phyloP scores from a whole-genome alignment of 2,888 invertebrate genomes.

The Apeira syringaria region DNA sequence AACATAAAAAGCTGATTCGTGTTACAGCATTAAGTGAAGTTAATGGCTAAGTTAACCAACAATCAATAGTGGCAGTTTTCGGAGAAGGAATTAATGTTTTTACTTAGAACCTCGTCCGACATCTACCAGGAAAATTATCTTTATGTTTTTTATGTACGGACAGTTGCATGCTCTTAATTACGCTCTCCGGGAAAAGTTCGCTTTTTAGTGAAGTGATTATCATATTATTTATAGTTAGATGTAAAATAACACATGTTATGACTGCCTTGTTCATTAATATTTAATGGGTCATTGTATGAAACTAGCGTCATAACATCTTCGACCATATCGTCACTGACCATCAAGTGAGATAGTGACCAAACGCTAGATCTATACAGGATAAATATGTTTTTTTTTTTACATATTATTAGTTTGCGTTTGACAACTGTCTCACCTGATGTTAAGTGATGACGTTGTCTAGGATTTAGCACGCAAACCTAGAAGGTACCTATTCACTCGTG shows the following conservation, averaged over 20 bases:
- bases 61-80: constrained; percentile 51
- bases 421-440: too few relatives aligned
- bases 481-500: too few relatives aligned
- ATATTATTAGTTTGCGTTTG: too few relatives aligned
- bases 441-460: too few relatives aligned
- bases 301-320: too few relatives aligned
- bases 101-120: constrained; percentile 45
- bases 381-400: too few relatives aligned
- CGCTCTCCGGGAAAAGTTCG: constrained; percentile 30
- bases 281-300: too few relatives aligned
- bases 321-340: too few relatives aligned
- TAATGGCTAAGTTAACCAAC: constrained; percentile 40
- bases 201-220: constrained; percentile 13
- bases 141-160: constrained; percentile 30
- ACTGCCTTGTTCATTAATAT: too few relatives aligned
- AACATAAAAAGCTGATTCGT: constrained; percentile 46
- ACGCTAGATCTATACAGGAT: too few relatives aligned
- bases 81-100: constrained; percentile 54
- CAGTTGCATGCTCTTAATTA: constrained; percentile 39
- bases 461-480: too few relatives aligned
- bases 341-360: too few relatives aligned
- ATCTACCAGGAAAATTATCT: constrained; percentile 49
- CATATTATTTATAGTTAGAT: constrained; percentile 2
- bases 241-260: not conserved
- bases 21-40: constrained; percentile 30